A percentile compares a stretch with the other conserved stretches of the same genome.
These are phyloP conservation scores for Rissa tridactyla DNA, from an alignment of 2,113 vertebrate species.

Conservation along the genomic window DNA sequence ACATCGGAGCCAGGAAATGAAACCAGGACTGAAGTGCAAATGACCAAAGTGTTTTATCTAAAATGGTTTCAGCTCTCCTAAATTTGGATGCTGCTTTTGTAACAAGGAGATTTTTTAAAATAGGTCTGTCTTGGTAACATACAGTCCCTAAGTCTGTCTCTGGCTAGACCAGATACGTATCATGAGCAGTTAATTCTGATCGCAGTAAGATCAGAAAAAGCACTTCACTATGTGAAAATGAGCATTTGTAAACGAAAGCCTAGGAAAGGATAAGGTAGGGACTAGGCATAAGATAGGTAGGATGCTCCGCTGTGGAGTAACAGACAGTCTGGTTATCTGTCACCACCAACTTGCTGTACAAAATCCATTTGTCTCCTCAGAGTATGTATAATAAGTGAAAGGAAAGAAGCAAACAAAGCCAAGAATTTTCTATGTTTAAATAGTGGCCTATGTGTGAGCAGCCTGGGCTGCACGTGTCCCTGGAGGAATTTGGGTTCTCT, in stretches of 20 bases:
- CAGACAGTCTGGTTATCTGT: neutral
- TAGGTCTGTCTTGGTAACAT: neutral
- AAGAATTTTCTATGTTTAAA: neutral
- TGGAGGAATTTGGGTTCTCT: neutral
- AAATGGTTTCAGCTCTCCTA: neutral
- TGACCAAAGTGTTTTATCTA: neutral
- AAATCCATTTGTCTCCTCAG: neutral
- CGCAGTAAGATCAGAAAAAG: neutral
- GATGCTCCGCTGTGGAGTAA: neutral
- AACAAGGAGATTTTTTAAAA: neutral
- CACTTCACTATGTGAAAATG: neutral
- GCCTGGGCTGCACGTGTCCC: neutral
- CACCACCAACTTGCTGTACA: neutral
- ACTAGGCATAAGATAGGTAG: neutral
- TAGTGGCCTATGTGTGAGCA: neutral
- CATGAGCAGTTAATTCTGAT: neutral
- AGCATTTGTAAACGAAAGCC: neutral
- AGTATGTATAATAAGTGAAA: neutral
- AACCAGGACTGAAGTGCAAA: neutral
- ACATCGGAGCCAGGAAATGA: conserved; percentile 10
- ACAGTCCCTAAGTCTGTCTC: neutral
- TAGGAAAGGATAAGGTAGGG: neutral
- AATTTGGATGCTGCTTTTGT: neutral
- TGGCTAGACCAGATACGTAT: neutral
- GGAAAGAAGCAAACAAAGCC: neutral